Evolutionary conservation across 2,888 invertebrate species (phyloP).

Genomic region (Apoderus coryli): DNA sequence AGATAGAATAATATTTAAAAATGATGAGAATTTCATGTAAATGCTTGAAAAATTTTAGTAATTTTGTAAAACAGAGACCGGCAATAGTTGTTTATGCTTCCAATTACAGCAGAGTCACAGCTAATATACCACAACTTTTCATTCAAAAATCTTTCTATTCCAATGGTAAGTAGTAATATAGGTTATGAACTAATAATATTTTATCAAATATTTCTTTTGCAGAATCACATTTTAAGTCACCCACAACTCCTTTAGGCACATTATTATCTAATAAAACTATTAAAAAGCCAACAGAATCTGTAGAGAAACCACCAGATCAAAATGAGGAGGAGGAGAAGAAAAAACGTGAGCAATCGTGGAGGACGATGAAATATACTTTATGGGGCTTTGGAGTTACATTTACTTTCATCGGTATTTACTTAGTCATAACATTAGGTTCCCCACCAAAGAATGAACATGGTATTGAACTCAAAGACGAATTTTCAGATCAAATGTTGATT

Average conservation of each 20-base stretch:
- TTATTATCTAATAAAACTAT: constrained; percentile 17
- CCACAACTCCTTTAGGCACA: constrained; percentile 20
- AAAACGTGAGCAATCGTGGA: constrained; percentile 26
- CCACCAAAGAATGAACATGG: constrained; percentile 62
- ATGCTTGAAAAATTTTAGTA: constrained; percentile 15
- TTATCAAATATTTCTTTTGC: constrained; percentile 8
- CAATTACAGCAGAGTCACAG: constrained; percentile 13
- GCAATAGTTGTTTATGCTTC: constrained; percentile 14
- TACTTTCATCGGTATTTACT: constrained; percentile 41
- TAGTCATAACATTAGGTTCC: constrained; percentile 56
- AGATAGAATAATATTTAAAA: constrained; percentile 11
- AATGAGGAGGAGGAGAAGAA: constrained; percentile 22
- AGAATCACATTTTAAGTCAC: constrained; percentile 15
- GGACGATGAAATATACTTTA: constrained; percentile 28
- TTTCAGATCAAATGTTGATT: constrained; percentile 47
- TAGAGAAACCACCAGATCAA: constrained; percentile 16
- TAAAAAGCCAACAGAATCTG: constrained; percentile 20
- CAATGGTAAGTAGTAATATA: constrained; percentile 8
- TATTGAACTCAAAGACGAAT: constrained; percentile 58
- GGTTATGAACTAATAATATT: constrained; percentile 8
- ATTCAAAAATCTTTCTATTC: no score
- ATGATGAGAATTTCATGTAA: constrained; percentile 19
- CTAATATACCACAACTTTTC: constrained; percentile 15
- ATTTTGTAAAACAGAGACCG: constrained; percentile 17
- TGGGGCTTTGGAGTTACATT: constrained; percentile 44